Evolutionary conservation across 2,113 vertebrate genomes (phyloP).

Genomic region (Onychostruthus taczanowskii): DNA sequence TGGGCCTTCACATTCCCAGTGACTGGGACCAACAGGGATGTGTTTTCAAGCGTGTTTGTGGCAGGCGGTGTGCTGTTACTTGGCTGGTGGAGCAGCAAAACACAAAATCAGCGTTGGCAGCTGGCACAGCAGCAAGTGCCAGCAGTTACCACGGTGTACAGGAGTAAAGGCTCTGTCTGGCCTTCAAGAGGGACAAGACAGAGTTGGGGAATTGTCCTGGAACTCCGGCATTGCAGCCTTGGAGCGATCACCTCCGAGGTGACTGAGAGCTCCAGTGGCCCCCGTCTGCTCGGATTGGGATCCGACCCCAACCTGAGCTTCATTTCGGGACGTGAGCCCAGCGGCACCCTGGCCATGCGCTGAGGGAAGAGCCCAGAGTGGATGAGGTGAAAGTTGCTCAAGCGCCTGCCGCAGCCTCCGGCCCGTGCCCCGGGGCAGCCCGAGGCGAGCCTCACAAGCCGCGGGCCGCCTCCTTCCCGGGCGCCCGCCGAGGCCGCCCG

Average conservation of each 20-base stretch:
- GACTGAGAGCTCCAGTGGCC: too few species aligned
- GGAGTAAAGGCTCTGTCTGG: too few species aligned
- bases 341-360: neutral
- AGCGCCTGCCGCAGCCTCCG: too few species aligned
- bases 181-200: neutral
- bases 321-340: neutral
- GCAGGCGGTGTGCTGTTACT: fast-evolving
- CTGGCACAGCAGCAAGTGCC: neutral
- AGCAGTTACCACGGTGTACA: too few species aligned
- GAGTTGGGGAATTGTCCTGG: neutral
- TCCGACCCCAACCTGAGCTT: neutral
- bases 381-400: neutral
- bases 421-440: neutral
- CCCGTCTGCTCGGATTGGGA: too few species aligned
- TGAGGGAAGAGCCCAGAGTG: neutral
- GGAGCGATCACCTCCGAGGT: neutral
- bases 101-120: neutral
- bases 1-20: neutral
- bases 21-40: neutral
- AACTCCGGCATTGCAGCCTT: neutral
- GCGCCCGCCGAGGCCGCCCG: neutral
- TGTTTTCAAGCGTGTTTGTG: neutral
- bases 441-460: neutral
- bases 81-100: too few species aligned
- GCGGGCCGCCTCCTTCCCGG: too few species aligned